Percentiles rank a stretch among this genome's conserved stretches.
Conservation (phyloP, 1,140 invertebrate genomes). For the Oryzaephilus surinamensis region DNA sequence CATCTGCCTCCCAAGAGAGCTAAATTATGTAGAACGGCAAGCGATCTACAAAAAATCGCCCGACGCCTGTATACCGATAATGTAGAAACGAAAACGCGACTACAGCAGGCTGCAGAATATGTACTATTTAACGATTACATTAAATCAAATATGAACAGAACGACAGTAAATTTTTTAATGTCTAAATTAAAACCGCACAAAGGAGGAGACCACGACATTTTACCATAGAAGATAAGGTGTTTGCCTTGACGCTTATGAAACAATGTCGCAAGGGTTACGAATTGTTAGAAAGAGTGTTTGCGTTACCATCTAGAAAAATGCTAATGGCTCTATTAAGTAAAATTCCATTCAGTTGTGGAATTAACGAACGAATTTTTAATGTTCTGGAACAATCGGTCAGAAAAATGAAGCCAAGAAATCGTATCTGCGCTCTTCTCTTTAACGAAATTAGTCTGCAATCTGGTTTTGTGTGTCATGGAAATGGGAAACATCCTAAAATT, state of each 20-base stretch:
- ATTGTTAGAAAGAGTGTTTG: conserved; percentile 2
- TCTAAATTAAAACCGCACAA: no score
- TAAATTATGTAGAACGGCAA: no score
- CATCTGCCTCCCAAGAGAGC: no score
- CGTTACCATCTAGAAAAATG: not conserved
- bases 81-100: no score
- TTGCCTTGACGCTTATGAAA: not conserved
- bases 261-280: not conserved
- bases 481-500: no score
- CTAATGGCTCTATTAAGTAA: conserved; percentile 2
- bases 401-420: conserved; percentile 3
- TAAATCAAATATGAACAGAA: no score
- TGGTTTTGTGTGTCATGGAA: no score
- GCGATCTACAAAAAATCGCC: no score
- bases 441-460: conserved; percentile 7
- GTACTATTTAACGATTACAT: no score
- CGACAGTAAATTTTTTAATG: not conserved
- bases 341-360: conserved; percentile 2
- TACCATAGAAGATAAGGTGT: not conserved
- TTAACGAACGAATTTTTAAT: conserved; percentile 5
- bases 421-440: conserved; percentile 2
- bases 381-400: not conserved
- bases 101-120: no score
- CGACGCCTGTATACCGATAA: no score
- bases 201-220: not conserved